Percentiles rank a stretch among this genome's conserved stretches.
Evolutionary conservation across 2,113 vertebrate species (phyloP).

Genomic region (Tragulus kanchil): DNA sequence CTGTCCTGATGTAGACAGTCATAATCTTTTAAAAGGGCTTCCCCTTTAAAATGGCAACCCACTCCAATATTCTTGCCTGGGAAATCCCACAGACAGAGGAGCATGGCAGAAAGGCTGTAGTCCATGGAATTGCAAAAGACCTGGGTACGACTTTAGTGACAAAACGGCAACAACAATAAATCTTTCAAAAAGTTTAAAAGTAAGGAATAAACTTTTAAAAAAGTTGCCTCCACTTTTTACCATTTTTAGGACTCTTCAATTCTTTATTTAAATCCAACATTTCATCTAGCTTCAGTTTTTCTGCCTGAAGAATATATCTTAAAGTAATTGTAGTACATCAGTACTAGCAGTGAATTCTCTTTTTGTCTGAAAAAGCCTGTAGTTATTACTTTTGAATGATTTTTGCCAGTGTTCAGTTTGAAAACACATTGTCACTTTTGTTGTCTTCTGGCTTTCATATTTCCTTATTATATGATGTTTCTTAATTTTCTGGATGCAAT

Average conservation of each 20-base stretch:
- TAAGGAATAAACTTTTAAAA: neutral
- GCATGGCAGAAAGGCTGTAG: too few species aligned
- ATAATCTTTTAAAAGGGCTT: too few species aligned
- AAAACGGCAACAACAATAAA: too few species aligned
- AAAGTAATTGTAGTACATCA: neutral
- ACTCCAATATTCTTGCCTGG: too few species aligned
- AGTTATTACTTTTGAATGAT: conserved; percentile 11
- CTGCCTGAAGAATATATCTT: neutral
- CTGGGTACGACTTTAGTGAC: neutral
- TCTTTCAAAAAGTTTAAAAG: too few species aligned
- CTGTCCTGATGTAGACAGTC: too few species aligned
- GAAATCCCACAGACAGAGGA: too few species aligned
- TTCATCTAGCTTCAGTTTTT: neutral
- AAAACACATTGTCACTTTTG: neutral
- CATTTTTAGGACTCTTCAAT: neutral
- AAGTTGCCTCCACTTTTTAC: neutral
- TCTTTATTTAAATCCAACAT: neutral
- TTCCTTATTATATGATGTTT: neutral
- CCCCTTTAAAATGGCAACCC: too few species aligned
- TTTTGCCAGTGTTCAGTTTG: neutral
- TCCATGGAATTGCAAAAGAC: too few species aligned
- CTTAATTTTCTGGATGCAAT: neutral
- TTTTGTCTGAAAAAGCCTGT: neutral
- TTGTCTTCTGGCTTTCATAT: conserved; percentile 29
- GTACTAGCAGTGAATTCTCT: neutral